Base-by-base conservation (phyloP, 2,888 invertebrate species). In the Acleris emargana region DNA sequence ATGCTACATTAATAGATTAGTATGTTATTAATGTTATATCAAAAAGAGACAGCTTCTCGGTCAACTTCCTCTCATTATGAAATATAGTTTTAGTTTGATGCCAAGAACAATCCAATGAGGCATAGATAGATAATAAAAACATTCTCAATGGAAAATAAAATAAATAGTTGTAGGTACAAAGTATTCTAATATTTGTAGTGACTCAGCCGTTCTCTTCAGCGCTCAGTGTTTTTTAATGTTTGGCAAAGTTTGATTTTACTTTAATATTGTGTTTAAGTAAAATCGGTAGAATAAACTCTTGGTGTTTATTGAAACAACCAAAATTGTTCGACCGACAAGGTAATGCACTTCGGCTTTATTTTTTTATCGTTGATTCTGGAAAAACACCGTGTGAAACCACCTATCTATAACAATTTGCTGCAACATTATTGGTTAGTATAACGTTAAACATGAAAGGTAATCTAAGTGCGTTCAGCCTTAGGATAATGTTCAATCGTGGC, bases 231-330 rank as follows among this genome's bases (percentile, higher is more conserved):
- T 4, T 4, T 13, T 38, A 3, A 38, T 38, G 11, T 17, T 50
- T 38, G 42, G 62, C 25, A 50, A 42, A 38, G 17, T 25, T 42
- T 49, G 18, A 38, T 38, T 38, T 38, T 13, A 38, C 3, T 9
- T 38, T 38, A 38, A n/a, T 52, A 52, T 4, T 52, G 52, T 9
- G 9, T 17, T 17, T 53, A 38, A 18, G 17, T 52, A 52, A 28
- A 17, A 53, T 38, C 13, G 38, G 51, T 13, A 51, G 25, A 17
- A 25, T 42, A 51, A 60, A 25, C 25, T 51, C 22, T 59, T 25
- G 16, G 32, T 49, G 49, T 58, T 58, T 58, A 58, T 47, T 58
- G 47, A 58, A 47, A 58, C n/a, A 58, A 58, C 22, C 11, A 47
- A 58, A 58, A 47, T 3, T 38, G 17, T 22, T 25, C 38, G 53